Conservation (phyloP, 2,797 vertebrate species). For the Geotria australis region DNA sequence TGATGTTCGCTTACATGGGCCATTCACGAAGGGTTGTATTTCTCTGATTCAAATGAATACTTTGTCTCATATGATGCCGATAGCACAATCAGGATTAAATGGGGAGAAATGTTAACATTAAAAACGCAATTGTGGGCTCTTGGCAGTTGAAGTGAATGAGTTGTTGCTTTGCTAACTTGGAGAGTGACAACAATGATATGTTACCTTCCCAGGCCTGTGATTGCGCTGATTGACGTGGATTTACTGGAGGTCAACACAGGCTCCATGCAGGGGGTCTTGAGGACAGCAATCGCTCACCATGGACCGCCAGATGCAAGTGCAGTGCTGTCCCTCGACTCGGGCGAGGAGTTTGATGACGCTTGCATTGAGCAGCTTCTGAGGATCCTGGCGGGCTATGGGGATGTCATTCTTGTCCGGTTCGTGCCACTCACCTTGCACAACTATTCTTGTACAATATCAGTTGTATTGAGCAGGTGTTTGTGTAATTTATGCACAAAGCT, state of each 20-base stretch:
- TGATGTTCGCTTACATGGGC: no score
- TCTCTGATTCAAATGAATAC: no score
- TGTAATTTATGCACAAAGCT: constrained; percentile 1
- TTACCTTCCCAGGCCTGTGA: constrained; percentile 35
- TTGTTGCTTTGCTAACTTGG: neutral
- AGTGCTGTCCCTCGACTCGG: constrained; percentile 51
- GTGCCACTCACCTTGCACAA: neutral
- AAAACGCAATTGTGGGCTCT: no score
- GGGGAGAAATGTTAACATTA: no score
- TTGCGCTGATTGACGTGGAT: constrained; percentile 64
- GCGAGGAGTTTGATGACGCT: constrained; percentile 46
- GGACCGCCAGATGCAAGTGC: constrained; percentile 83
- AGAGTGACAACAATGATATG: neutral
- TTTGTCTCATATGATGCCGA: no score
- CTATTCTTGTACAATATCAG: neutral
- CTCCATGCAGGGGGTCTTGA: constrained; percentile 63
- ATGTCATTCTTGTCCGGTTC: constrained; percentile 87
- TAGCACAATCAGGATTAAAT: no score
- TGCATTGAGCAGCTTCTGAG: constrained; percentile 81
- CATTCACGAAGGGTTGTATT: no score
- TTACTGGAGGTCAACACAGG: constrained; percentile 82
- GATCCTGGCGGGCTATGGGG: constrained; percentile 55
- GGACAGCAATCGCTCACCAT: constrained; percentile 59
- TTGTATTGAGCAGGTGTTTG: neutral
- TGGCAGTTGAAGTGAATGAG: no score